Percentiles rank a stretch among this genome's conserved stretches.
These are phyloP conservation scores for Cichlasoma orientale DNA, from an alignment of 2,797 vertebrate species.

Conservation along the genomic window DNA sequence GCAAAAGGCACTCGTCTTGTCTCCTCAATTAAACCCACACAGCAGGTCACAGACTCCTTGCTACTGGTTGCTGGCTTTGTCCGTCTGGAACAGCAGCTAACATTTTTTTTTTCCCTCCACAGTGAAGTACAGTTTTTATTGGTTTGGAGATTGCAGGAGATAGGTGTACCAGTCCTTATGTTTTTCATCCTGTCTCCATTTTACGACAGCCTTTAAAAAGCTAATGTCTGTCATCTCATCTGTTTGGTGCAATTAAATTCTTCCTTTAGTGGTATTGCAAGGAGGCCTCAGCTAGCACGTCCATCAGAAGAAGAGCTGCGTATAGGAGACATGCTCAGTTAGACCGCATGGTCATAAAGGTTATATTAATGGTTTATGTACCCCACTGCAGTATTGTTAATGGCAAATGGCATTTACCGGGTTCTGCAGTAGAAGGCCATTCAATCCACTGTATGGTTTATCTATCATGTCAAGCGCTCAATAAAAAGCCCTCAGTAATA, in stretches of 20 bases:
- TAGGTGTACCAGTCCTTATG: conserved; percentile 52
- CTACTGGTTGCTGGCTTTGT: conserved; percentile 47
- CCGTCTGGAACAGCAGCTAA: conserved; percentile 33
- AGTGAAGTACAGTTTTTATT: conserved; percentile 54
- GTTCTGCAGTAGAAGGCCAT: conserved; percentile 78
- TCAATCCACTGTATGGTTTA: conserved; percentile 81
- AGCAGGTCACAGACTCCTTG: conserved; percentile 56
- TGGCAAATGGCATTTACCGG: conserved; percentile 83
- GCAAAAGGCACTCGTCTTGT: conserved; percentile 70
- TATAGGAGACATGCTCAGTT: conserved; percentile 78
- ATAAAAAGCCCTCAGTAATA: conserved; percentile 82
- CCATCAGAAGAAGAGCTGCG: conserved; percentile 67
- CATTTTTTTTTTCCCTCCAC: conserved; percentile 1
- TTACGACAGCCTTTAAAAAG: conserved; percentile 75
- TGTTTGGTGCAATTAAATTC: conserved; percentile 80
- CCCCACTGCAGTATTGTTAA: conserved; percentile 82
- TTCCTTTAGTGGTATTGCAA: conserved; percentile 72
- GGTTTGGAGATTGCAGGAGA: conserved; percentile 51
- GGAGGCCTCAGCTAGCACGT: conserved; percentile 67
- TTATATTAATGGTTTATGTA: conserved; percentile 84
- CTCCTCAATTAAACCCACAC: conserved; percentile 71
- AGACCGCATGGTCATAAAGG: conserved; percentile 78
- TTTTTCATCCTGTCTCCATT: conserved; percentile 66
- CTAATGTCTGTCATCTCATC: conserved; percentile 81
- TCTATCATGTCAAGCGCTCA: conserved; percentile 83